A percentile compares a stretch with the other conserved stretches of the same genome.
phyloP scores from a whole-genome alignment of 1,140 invertebrate species.

The Acromyrmex charruanus region DNA sequence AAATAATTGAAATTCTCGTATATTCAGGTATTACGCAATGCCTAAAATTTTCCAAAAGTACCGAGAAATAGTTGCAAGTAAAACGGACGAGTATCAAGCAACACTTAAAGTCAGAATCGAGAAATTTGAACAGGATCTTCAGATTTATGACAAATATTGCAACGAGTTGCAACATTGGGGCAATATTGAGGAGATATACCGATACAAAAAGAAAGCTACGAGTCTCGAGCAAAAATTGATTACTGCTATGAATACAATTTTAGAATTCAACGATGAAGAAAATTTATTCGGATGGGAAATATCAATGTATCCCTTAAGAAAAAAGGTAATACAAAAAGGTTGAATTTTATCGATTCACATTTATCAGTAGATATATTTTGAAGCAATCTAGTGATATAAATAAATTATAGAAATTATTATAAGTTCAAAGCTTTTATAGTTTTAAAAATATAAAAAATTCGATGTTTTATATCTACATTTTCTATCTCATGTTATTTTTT shows the following conservation, averaged over 20 bases:
- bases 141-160: constrained; percentile 92
- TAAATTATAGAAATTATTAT: constrained; percentile 9
- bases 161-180: constrained; percentile 96
- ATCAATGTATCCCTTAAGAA: constrained; percentile 95
- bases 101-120: constrained; percentile 90
- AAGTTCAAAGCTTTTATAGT: not conserved
- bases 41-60: constrained; percentile 94
- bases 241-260: constrained; percentile 92
- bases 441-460: not conserved
- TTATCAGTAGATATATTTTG: not conserved
- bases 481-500: not conserved
- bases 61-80: constrained; percentile 92
- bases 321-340: constrained; percentile 83
- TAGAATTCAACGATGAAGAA: constrained; percentile 97
- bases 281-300: constrained; percentile 95
- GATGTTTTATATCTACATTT: not conserved
- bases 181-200: constrained; percentile 93
- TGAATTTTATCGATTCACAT: not conserved
- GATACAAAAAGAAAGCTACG: constrained; percentile 94
- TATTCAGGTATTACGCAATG: constrained; percentile 90
- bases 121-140: constrained; percentile 93
- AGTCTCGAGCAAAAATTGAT: constrained; percentile 90
- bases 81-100: constrained; percentile 95
- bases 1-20: not conserved
- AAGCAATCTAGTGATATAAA: not conserved